A percentile compares a stretch with the other conserved stretches of the same genome.
Conservation (phyloP, 2,888 invertebrate genomes). For the Beris morrisii region DNA sequence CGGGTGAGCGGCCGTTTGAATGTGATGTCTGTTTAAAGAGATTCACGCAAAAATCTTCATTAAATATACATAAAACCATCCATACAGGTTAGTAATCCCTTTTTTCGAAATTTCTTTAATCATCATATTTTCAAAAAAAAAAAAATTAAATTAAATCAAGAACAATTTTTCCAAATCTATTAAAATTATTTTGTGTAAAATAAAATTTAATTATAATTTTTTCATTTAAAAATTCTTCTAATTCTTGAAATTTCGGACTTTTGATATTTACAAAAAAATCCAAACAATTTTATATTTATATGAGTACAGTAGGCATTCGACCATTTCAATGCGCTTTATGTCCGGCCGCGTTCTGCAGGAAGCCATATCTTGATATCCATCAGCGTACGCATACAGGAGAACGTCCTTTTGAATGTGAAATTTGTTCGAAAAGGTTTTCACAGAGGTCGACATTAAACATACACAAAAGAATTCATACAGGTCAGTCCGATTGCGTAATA, state of each 20-base stretch:
- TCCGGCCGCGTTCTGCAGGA: slow-evolving; percentile 64
- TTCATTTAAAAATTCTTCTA: too few species aligned
- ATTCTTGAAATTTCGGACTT: too few species aligned
- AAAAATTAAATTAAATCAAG: too few species aligned
- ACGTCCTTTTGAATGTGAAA: slow-evolving; percentile 69
- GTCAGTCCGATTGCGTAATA: slow-evolving; percentile 45
- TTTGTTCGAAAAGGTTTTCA: slow-evolving; percentile 77
- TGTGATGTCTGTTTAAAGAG: slow-evolving; percentile 78
- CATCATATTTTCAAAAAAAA: too few species aligned
- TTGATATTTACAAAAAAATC: slow-evolving; percentile 2
- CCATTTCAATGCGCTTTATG: slow-evolving; percentile 63
- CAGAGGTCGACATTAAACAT: slow-evolving; percentile 81
- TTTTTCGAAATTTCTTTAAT: background rate
- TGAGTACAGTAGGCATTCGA: slow-evolving; percentile 44
- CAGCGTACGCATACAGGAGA: slow-evolving; percentile 63
- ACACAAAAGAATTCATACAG: slow-evolving; percentile 77
- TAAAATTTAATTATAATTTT: too few species aligned
- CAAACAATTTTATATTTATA: slow-evolving; percentile 25
- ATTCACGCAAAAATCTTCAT: slow-evolving; percentile 80
- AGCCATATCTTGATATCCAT: slow-evolving; percentile 67
- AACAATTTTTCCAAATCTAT: too few species aligned
- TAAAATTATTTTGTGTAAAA: too few species aligned
- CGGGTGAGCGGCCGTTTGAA: slow-evolving; percentile 61
- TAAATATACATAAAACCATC: slow-evolving; percentile 64
- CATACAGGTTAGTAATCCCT: slow-evolving; percentile 42